Conservation (phyloP, 2,888 invertebrate genomes). For the Drosophila subquinaria region DNA sequence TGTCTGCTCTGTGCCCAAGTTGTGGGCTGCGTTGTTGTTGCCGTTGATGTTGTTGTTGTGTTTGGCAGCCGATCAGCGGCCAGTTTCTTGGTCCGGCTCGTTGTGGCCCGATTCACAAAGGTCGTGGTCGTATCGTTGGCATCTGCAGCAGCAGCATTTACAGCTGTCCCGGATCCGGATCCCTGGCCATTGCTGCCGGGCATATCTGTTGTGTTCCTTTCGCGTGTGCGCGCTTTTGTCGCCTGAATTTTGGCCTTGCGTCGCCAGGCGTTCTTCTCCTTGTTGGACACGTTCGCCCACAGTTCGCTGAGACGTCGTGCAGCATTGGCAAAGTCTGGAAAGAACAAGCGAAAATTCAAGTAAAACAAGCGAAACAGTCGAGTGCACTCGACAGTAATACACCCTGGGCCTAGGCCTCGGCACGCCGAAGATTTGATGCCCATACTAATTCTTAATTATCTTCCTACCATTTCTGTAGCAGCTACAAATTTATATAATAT, state of each 20-base stretch:
- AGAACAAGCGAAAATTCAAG: neutral
- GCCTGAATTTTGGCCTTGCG: constrained; percentile 89
- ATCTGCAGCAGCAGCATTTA: neutral
- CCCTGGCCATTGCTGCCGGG: constrained; percentile 35
- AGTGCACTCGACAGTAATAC: no score
- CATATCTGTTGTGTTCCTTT: constrained; percentile 36
- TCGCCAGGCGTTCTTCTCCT: constrained; percentile 91
- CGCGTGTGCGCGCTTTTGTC: constrained; percentile 67
- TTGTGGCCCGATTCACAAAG: constrained; percentile 82
- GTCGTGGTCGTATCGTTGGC: neutral
- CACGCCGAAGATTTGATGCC: no score
- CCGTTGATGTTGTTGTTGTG: neutral
- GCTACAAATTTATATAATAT: no score
- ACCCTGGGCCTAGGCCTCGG: no score
- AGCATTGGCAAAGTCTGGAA: constrained; percentile 91
- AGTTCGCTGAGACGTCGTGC: constrained; percentile 94
- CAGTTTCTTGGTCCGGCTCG: constrained; percentile 82
- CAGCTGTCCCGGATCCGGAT: neutral
- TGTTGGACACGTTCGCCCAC: constrained; percentile 92
- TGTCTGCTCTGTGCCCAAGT: constrained; percentile 54
- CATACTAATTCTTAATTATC: no score
- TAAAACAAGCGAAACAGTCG: no score
- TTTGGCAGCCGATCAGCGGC: constrained; percentile 71
- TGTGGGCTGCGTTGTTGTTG: constrained; percentile 11
- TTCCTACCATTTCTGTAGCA: no score